Evolutionary conservation across 2,113 vertebrate species (phyloP).

Genomic region (Melospiza melodia): DNA sequence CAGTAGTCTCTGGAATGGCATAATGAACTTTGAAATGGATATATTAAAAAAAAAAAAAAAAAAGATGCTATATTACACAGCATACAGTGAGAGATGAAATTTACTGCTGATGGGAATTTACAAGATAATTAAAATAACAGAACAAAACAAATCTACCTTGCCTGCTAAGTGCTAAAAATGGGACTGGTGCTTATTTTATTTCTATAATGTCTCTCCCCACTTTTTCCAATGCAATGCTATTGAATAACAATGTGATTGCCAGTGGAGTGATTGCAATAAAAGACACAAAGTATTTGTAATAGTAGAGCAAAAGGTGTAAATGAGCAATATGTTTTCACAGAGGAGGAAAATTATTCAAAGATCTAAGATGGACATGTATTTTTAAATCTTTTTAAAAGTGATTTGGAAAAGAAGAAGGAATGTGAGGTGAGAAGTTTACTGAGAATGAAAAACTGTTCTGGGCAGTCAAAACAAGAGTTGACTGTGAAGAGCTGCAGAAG

Average conservation of each 20-base stretch:
- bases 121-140: conserved; percentile 1
- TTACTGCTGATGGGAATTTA: not conserved
- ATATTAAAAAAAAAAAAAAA: not conserved
- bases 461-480: conserved; percentile 17
- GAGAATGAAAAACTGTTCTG: not conserved
- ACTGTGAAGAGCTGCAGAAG: conserved; percentile 20
- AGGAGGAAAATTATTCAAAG: not conserved
- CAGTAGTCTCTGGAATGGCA: not conserved
- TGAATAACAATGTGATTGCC: not conserved
- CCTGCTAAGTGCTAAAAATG: not conserved
- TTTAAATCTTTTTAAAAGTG: not conserved
- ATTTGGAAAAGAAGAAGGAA: conserved; percentile 3
- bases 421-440: conserved; percentile 3
- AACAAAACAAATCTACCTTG: not conserved
- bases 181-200: not conserved
- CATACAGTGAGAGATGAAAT: not conserved
- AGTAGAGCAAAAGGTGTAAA: not conserved
- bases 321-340: not conserved
- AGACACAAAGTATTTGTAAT: not conserved
- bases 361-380: not conserved
- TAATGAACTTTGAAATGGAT: conserved; percentile 34
- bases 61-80: not conserved
- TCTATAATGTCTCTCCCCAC: not conserved
- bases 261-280: not conserved
- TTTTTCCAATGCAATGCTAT: not conserved